These are phyloP conservation scores for Seira sanloemensis DNA, from an alignment of 2,888 invertebrate genomes.

Conservation along the genomic window DNA sequence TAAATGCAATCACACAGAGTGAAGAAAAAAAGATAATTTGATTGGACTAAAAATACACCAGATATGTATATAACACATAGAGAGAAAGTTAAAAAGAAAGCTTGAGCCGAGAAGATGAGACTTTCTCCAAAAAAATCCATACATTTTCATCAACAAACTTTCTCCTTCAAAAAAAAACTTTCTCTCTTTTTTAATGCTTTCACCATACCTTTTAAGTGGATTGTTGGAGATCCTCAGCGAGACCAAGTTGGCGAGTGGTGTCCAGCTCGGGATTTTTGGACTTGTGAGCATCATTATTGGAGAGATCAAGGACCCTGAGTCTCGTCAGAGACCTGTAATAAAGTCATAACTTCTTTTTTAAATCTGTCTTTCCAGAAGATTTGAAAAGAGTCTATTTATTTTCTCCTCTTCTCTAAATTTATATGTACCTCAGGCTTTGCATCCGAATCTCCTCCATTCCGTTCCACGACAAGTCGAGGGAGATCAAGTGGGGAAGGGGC, in stretches of 20 bases:
- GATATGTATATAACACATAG: background rate
- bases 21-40: background rate
- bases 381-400: too few species aligned
- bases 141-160: constrained; percentile 7
- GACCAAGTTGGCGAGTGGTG: constrained; percentile 83
- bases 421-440: constrained; percentile 79
- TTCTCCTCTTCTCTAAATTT: constrained; percentile 69
- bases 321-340: constrained; percentile 74
- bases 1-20: constrained; percentile 8
- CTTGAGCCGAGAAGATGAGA: too few species aligned
- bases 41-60: background rate
- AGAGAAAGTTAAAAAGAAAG: background rate
- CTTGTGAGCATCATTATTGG: constrained; percentile 84
- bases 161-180: background rate
- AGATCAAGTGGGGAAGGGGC: constrained; percentile 85
- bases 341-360: background rate
- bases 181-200: constrained; percentile 10
- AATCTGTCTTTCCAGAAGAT: background rate
- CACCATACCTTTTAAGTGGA: constrained; percentile 80
- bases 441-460: constrained; percentile 84
- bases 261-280: constrained; percentile 86
- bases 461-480: constrained; percentile 88
- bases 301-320: constrained; percentile 84
- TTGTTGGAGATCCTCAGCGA: constrained; percentile 88
- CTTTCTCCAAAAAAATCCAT: background rate